Evolutionary conservation across 2,888 invertebrate genomes (phyloP), one percentile per base, ranked within the genome.

Genomic region (Antitype chi): DNA sequence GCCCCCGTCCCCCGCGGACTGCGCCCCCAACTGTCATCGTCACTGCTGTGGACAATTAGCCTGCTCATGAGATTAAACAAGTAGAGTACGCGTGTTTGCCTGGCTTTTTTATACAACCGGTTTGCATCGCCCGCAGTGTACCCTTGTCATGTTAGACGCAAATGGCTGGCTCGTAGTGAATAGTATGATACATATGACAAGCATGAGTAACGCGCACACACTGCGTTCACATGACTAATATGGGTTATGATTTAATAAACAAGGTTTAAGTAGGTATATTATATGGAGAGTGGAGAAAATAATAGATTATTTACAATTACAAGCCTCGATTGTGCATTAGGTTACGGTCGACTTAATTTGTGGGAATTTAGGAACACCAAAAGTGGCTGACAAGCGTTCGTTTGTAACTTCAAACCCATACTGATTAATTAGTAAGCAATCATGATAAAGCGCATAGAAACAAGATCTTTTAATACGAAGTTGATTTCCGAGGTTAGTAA

Each of bases 1-100:
- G 97, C 87, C 91, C 92, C 90, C 87, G 85, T 81, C 87, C 85
- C 89, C 89, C 88, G 88, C 82, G 75, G 75, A 76, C 78, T 80
- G 74, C 78, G 47, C 82, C 90, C 90, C 87, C 87, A 89, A 92
- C 95, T 95, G 96, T 95, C 96, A 95, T 95, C 94, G 89, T 95
- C 96, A 96, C 95, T 95, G 94, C 95, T 90, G 90, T 89, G 95
- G 93, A 96, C 96, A 96, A 96, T 96, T 96, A 96, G 95, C 94
- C 93, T 93, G 95, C 94, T 96, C 95, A 95, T 95, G 95, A 95
- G 95, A 95, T 95, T 96, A 95, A 94, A 95, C 93, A 94, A 95
- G 94, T 91, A 92, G 89, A 91, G 89, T 90, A 89, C 88, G 90
- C 89, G 86, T 92, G 91, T 93, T 94, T 93, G 91, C 89, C 85